Percentiles rank a stretch among this genome's conserved stretches.
phyloP scores from a whole-genome alignment of 2,113 vertebrate species.

The Pholis gunnellus region DNA sequence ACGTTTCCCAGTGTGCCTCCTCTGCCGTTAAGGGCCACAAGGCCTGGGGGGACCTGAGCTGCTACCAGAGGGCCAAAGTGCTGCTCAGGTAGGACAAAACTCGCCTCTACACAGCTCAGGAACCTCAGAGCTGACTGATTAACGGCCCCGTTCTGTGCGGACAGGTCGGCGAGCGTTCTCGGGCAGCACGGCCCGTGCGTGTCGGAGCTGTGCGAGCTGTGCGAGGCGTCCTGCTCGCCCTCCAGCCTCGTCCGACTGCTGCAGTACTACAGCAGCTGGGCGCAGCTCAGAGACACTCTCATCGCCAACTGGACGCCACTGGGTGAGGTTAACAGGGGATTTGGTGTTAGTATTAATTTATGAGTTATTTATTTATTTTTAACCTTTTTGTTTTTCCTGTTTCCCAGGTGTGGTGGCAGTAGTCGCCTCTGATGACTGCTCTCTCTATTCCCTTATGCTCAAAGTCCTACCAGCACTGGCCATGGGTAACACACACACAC shows the following conservation, averaged over 20 bases:
- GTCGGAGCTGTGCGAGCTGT: constrained; percentile 77
- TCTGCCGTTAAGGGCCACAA: constrained; percentile 65
- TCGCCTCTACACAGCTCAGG: neutral
- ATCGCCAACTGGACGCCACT: constrained; percentile 75
- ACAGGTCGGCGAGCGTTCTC: constrained; percentile 71
- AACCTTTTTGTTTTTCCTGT: neutral
- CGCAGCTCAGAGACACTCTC: constrained; percentile 80
- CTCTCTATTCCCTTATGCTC: constrained; percentile 76
- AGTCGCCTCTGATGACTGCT: constrained; percentile 78
- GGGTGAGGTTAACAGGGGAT: constrained; percentile 58
- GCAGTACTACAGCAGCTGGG: constrained; percentile 84
- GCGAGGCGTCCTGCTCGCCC: constrained; percentile 65
- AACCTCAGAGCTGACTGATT: too few relatives aligned
- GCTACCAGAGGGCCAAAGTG: constrained; percentile 73
- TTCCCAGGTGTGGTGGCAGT: constrained; percentile 80
- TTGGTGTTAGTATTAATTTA: accelerated
- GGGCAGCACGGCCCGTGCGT: constrained; percentile 79
- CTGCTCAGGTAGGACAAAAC: constrained; percentile 74
- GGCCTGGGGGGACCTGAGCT: constrained; percentile 75
- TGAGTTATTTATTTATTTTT: neutral
- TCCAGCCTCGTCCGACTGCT: constrained; percentile 74
- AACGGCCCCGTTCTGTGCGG: neutral
- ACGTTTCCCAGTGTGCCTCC: constrained; percentile 70
- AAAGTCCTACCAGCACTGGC: constrained; percentile 83
- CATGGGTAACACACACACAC: constrained; percentile 76